Conservation (phyloP, 2,113 vertebrate genomes). For the Scomber colias region DNA sequence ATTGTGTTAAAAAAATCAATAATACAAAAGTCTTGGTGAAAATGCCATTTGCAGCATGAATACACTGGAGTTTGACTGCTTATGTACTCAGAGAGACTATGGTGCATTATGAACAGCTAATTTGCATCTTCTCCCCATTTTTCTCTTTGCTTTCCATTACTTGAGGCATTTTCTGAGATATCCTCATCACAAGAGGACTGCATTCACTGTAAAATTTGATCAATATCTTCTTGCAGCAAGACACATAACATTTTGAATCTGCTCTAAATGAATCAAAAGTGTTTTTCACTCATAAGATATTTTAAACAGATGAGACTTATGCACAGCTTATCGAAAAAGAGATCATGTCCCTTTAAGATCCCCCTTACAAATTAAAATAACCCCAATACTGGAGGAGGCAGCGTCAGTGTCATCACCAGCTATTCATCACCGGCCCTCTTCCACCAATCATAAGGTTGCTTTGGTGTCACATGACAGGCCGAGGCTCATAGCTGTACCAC, state of each 20-base stretch:
- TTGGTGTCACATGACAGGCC: slow-evolving; percentile 35
- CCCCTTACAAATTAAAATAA: slow-evolving; percentile 22
- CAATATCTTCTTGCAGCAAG: too few relatives aligned
- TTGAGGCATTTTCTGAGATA: not conserved
- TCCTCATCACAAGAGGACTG: not conserved
- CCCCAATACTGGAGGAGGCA: slow-evolving; percentile 2
- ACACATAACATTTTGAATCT: too few relatives aligned
- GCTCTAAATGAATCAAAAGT: too few relatives aligned
- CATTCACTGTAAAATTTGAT: not conserved
- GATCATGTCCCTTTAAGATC: slow-evolving; percentile 6
- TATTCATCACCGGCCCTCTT: slow-evolving; percentile 33
- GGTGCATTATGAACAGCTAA: not conserved
- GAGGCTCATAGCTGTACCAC: slow-evolving; percentile 26
- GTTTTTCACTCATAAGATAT: too few relatives aligned
- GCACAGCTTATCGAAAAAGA: not conserved
- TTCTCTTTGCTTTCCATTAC: not conserved
- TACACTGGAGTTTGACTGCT: not conserved
- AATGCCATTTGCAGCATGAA: not conserved
- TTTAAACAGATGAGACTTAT: not conserved
- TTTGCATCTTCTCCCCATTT: not conserved
- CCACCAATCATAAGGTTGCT: slow-evolving; percentile 34
- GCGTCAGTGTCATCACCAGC: slow-evolving; percentile 23
- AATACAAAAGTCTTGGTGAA: not conserved
- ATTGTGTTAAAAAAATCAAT: not conserved
- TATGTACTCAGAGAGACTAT: not conserved